Percentiles rank a stretch among this genome's conserved stretches.
Conservation (phyloP, 1,140 invertebrate species). For the Sminthurides bifidus region DNA sequence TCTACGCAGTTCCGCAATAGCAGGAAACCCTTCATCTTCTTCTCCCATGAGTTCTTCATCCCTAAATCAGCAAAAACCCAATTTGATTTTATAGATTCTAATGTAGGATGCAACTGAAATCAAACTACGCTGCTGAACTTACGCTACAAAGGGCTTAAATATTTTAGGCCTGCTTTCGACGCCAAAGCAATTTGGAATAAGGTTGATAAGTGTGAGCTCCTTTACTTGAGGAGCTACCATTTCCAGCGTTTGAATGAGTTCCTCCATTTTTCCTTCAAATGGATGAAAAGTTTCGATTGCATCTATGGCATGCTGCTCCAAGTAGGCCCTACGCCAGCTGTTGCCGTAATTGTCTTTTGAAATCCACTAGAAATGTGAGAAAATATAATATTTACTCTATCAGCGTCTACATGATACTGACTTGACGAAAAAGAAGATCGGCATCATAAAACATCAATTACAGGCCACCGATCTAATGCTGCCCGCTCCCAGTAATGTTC, state of each 20-base stretch:
- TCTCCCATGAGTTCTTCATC: constrained; percentile 12
- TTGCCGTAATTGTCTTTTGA: constrained; percentile 6
- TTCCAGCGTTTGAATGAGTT: constrained; percentile 9
- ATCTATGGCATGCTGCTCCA: constrained; percentile 16
- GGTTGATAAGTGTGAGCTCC: constrained; percentile 4
- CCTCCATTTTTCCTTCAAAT: constrained; percentile 6
- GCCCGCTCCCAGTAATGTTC: constrained; percentile 26
- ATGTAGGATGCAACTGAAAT: not conserved
- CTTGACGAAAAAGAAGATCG: not conserved
- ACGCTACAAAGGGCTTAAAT: constrained; percentile 1
- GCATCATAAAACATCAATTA: not conserved
- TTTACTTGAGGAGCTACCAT: not conserved
- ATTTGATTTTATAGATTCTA: not conserved
- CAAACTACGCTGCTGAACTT: not conserved
- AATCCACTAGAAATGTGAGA: too few relatives aligned
- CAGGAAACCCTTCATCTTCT: constrained; percentile 5
- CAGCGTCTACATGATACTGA: not conserved
- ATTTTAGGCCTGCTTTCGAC: not conserved
- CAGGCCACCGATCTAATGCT: not conserved
- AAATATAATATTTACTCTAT: too few relatives aligned
- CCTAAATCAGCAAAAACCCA: constrained; percentile 7
- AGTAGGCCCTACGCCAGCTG: constrained; percentile 12
- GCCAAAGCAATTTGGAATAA: constrained; percentile 23
- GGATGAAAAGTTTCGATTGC: constrained; percentile 26
- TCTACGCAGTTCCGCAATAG: not conserved